Conservation (phyloP, 1,140 invertebrate genomes). For the Oncopeltus fasciatus region DNA sequence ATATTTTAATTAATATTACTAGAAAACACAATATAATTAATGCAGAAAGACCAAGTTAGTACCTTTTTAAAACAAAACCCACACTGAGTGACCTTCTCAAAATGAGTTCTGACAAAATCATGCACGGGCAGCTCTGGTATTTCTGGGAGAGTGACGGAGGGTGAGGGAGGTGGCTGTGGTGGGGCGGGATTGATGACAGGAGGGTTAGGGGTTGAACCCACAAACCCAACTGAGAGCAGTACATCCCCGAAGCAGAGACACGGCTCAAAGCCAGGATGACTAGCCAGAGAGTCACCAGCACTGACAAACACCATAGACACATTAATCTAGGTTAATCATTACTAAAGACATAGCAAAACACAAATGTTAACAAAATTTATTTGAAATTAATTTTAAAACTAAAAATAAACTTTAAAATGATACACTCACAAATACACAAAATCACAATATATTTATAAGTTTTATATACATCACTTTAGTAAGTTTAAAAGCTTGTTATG, state of each 20-base stretch:
- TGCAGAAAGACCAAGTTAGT: too few species aligned
- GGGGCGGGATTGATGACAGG: conserved; percentile 20
- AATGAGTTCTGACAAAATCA: conserved; percentile 73
- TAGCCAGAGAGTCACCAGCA: conserved; percentile 44
- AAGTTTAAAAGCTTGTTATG: too few species aligned
- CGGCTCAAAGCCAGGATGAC: conserved; percentile 75
- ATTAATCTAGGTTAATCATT: too few species aligned
- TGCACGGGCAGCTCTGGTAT: conserved; percentile 31
- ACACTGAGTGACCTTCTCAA: conserved; percentile 72
- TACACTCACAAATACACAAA: too few species aligned
- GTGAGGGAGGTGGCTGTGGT: conserved; percentile 24
- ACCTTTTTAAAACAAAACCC: conserved; percentile 87
- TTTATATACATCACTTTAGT: too few species aligned
- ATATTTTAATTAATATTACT: too few species aligned
- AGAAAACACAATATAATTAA: too few species aligned
- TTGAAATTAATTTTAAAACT: too few species aligned
- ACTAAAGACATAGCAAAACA: too few species aligned
- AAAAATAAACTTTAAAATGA: too few species aligned
- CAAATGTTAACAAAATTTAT: too few species aligned
- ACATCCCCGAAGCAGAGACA: conserved; percentile 81
- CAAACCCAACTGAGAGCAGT: conserved; percentile 66
- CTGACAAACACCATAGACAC: conserved; percentile 29
- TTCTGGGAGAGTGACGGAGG: neutral
- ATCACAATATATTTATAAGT: too few species aligned
- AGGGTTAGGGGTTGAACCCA: conserved; percentile 28